Evolutionary conservation across 2,888 invertebrate species (phyloP).

Genomic region (Acheta domesticus): DNA sequence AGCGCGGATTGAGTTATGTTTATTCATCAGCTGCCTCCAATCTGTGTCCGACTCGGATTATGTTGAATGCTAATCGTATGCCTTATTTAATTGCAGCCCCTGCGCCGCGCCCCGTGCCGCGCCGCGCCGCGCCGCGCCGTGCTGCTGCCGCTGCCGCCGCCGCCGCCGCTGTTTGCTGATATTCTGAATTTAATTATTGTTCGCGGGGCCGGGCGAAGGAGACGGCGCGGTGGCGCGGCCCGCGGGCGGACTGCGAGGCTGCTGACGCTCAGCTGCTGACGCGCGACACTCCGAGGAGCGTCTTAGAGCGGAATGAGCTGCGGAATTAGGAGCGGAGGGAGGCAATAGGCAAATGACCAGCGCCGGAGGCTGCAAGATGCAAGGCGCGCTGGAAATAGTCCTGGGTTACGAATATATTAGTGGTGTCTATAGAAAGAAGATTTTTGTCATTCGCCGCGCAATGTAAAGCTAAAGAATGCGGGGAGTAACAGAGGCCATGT

Average conservation of each 20-base stretch:
- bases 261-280: not conserved
- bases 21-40: slow-evolving; percentile 30
- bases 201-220: not conserved
- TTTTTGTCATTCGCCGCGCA: too few species aligned
- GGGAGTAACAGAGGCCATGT: too few species aligned
- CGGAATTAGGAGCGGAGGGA: not conserved
- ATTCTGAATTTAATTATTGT: slow-evolving; percentile 18
- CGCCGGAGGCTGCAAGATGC: not conserved
- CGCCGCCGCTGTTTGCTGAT: not conserved
- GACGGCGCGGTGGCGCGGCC: not conserved
- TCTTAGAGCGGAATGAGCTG: not conserved
- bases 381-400: not conserved
- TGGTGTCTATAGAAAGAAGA: too few species aligned
- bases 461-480: too few species aligned
- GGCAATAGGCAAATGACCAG: not conserved
- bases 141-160: not conserved
- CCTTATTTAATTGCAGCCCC: slow-evolving; percentile 18
- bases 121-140: not conserved
- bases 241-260: not conserved
- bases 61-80: slow-evolving; percentile 24
- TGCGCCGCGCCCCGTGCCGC: not conserved
- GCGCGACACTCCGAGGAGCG: not conserved
- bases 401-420: not conserved
- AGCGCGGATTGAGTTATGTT: slow-evolving; percentile 33
- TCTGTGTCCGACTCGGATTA: slow-evolving; percentile 20